Evolutionary conservation across 2,797 vertebrate genomes (phyloP).

Genomic region (Antennarius maculatus): DNA sequence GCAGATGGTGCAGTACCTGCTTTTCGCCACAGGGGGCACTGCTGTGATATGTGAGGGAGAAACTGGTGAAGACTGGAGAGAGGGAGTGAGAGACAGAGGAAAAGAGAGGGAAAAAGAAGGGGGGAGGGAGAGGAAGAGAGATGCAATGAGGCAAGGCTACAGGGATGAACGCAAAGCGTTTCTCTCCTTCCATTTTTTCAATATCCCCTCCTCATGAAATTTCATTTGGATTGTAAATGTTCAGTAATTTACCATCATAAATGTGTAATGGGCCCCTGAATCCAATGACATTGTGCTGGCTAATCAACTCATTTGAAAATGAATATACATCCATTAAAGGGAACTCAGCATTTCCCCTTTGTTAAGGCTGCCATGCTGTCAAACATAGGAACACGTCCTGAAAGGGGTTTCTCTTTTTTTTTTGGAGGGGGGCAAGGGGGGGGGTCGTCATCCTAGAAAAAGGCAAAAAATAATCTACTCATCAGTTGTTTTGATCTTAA

Average conservation of each 20-base stretch:
- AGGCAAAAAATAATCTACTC: constrained; percentile 55
- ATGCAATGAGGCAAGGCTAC: constrained; percentile 78
- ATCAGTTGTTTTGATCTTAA: constrained; percentile 73
- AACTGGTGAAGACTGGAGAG: constrained; percentile 28
- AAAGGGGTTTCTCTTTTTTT: constrained; percentile 55
- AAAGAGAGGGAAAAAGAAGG: constrained; percentile 25
- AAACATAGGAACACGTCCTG: constrained; percentile 69
- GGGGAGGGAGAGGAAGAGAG: constrained; percentile 56
- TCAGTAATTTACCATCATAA: constrained; percentile 89
- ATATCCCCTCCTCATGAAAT: constrained; percentile 87
- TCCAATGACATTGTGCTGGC: constrained; percentile 87
- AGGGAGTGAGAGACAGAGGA: constrained; percentile 21
- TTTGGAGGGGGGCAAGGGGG: background rate
- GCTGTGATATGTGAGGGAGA: constrained; percentile 78
- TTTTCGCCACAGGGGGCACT: constrained; percentile 84
- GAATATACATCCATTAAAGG: constrained; percentile 88
- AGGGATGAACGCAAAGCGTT: constrained; percentile 76
- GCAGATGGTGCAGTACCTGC: constrained; percentile 49
- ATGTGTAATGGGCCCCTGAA: constrained; percentile 89
- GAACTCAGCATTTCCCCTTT: constrained; percentile 80
- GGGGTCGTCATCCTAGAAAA: background rate
- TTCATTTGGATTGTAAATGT: constrained; percentile 91
- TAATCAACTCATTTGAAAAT: constrained; percentile 90
- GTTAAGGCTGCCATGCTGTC: constrained; percentile 80
- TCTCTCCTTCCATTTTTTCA: constrained; percentile 79